Percentiles rank a stretch among this genome's conserved stretches.
phyloP scores from a whole-genome alignment of 2,113 vertebrate genomes.

The Diphyllodes magnificus region DNA sequence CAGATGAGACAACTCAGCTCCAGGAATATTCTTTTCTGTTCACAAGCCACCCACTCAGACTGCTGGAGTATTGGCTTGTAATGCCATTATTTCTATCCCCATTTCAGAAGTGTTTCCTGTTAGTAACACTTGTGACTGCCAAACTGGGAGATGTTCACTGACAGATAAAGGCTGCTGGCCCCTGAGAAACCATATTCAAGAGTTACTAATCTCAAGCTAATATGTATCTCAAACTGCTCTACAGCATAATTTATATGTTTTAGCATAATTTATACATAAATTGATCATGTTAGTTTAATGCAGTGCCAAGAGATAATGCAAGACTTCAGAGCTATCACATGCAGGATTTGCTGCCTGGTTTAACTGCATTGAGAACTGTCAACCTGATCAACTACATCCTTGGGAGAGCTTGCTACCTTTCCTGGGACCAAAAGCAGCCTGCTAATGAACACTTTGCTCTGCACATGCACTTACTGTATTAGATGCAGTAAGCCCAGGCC shows the following conservation, averaged over 20 bases:
- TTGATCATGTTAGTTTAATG: neutral
- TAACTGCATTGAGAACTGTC: neutral
- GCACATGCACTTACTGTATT: neutral
- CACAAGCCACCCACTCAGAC: constrained; percentile 27
- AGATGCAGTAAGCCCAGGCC: neutral
- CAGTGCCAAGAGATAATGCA: neutral
- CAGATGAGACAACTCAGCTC: neutral
- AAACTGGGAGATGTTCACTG: neutral
- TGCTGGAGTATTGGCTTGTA: constrained; percentile 1
- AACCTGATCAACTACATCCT: neutral
- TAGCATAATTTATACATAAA: neutral
- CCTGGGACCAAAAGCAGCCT: neutral
- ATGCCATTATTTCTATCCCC: constrained; percentile 4
- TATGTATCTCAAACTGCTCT: neutral
- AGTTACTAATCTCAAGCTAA: neutral
- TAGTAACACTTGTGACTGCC: constrained; percentile 11
- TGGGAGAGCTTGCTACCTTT: neutral
- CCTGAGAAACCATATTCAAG: neutral
- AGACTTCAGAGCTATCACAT: neutral
- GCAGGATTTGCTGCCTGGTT: neutral
- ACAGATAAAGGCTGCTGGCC: neutral
- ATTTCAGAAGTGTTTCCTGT: neutral
- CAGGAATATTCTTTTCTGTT: constrained; percentile 13
- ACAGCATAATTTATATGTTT: neutral
- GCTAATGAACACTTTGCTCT: neutral